phyloP scores from a whole-genome alignment of 2,113 vertebrate genomes.

The Sinocyclocheilus anophthalmus region DNA sequence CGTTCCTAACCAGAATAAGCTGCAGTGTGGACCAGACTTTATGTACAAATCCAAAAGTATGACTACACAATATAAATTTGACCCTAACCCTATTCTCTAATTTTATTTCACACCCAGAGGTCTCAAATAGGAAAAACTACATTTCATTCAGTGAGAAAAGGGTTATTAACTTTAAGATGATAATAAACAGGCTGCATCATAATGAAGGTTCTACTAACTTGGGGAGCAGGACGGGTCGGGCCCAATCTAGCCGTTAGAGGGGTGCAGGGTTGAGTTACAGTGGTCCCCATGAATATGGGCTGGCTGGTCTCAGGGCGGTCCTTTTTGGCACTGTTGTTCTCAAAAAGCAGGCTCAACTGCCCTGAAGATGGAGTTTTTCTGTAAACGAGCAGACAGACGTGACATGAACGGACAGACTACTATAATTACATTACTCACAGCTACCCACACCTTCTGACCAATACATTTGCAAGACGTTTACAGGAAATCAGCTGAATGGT shows the following conservation, averaged over 20 bases:
- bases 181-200: not conserved
- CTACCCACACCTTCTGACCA: not conserved
- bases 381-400: slow-evolving; percentile 11
- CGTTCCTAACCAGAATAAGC: not conserved
- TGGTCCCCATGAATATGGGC: slow-evolving; percentile 70
- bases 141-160: not conserved
- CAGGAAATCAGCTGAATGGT: not conserved
- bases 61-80: not conserved
- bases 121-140: not conserved
- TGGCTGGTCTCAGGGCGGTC: slow-evolving; percentile 64
- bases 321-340: slow-evolving; percentile 27
- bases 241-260: not conserved
- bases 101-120: not conserved
- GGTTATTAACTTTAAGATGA: not conserved
- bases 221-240: slow-evolving; percentile 59
- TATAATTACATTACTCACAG: slow-evolving; percentile 3
- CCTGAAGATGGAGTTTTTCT: slow-evolving; percentile 61
- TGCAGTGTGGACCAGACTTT: not conserved
- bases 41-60: not conserved
- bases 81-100: not conserved
- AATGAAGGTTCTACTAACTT: slow-evolving; percentile 65
- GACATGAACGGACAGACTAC: not conserved
- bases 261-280: slow-evolving; percentile 7
- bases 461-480: not conserved
- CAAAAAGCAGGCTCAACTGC: slow-evolving; percentile 76